Percentiles rank a stretch among this genome's conserved stretches.
Conservation (phyloP, 2,113 vertebrate species). For the Amphilophus citrinellus region DNA sequence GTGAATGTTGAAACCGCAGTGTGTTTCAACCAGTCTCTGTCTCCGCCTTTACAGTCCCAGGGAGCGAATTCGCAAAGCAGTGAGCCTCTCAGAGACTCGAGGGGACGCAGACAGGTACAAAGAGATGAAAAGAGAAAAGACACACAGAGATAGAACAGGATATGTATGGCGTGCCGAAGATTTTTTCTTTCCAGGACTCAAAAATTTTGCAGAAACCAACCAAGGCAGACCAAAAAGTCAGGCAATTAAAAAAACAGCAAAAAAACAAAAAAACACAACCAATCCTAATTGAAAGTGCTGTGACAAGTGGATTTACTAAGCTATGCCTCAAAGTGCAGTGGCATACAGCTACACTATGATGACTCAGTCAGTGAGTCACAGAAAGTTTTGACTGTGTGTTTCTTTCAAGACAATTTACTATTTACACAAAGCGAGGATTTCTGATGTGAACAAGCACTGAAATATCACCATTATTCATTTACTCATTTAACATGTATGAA, state of each 20-base stretch:
- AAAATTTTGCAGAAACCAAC: conserved; percentile 13
- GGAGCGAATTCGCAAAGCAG: conserved; percentile 49
- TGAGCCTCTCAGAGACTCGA: conserved; percentile 50
- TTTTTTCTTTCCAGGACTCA: neutral
- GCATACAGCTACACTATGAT: neutral
- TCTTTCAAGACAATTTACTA: conserved; percentile 48
- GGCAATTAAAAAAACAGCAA: neutral
- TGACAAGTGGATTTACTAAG: conserved; percentile 1
- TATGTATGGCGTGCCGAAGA: neutral
- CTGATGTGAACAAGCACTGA: conserved; percentile 20
- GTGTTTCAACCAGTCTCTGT: conserved; percentile 71
- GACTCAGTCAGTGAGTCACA: neutral
- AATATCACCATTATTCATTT: conserved; percentile 26
- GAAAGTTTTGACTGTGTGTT: conserved; percentile 1
- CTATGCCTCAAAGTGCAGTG: neutral
- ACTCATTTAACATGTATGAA: neutral
- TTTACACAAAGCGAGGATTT: conserved; percentile 22
- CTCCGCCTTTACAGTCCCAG: conserved; percentile 64
- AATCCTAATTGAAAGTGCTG: conserved; percentile 1
- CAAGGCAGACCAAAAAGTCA: conserved; percentile 6
- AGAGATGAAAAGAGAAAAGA: conserved; percentile 49
- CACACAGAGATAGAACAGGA: conserved; percentile 7
- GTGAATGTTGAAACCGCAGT: conserved; percentile 70
- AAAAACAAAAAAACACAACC: neutral
- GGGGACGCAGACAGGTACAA: conserved; percentile 48